These are phyloP conservation scores for Lepidotrigona ventralis DNA, from an alignment of 1,140 invertebrate genomes.

Conservation along the genomic window DNA sequence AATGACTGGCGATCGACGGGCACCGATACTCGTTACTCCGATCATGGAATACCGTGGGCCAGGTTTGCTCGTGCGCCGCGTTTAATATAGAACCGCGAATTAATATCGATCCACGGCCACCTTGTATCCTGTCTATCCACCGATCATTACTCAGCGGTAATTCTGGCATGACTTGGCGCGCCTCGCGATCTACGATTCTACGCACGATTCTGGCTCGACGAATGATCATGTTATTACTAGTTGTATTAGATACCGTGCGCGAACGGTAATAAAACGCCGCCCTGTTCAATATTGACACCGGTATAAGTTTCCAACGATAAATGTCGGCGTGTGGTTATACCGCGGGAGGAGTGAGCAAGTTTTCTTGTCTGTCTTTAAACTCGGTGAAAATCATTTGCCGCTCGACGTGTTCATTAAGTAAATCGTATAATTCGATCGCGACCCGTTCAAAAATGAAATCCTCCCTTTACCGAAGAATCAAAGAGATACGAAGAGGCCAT, in stretches of 20 bases:
- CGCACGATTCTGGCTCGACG: neutral
- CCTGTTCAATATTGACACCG: neutral
- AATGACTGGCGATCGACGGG: constrained; percentile 55
- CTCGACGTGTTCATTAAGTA: constrained; percentile 5
- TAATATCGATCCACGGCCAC: constrained; percentile 37
- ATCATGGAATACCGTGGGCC: constrained; percentile 32
- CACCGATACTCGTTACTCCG: constrained; percentile 47
- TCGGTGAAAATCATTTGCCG: too few species aligned
- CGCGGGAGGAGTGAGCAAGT: too few species aligned
- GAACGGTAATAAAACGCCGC: neutral
- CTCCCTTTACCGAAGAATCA: neutral
- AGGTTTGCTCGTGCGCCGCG: neutral
- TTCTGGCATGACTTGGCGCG: constrained; percentile 2
- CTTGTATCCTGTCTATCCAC: constrained; percentile 21
- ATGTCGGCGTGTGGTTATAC: too few species aligned
- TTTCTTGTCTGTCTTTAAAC: neutral
- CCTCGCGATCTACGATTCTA: neutral
- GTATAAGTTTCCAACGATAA: neutral
- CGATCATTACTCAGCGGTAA: constrained; percentile 37
- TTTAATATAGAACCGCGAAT: constrained; percentile 40
- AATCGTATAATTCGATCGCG: neutral
- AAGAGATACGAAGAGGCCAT: neutral
- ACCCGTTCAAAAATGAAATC: neutral
- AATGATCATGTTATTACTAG: constrained; percentile 32
- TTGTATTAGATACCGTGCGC: constrained; percentile 7